Percentiles rank a stretch among this genome's conserved stretches.
Conservation (phyloP, 2,113 vertebrate species). For the Sturnira hondurensis region DNA sequence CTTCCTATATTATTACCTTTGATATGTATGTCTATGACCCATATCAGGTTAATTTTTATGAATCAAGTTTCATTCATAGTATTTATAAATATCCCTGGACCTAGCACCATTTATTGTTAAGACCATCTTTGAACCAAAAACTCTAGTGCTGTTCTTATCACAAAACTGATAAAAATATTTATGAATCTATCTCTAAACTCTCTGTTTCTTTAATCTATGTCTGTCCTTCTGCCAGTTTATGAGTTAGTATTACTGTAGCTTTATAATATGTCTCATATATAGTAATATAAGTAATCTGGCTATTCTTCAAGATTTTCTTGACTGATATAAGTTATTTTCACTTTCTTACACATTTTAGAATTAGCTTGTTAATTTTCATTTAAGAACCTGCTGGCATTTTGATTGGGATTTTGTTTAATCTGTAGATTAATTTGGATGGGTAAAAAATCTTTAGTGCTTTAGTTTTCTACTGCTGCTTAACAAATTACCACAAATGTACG, state of each 20-base stretch:
- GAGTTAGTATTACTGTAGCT: not conserved
- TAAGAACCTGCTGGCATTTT: not conserved
- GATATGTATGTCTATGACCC: not conserved
- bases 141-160: not conserved
- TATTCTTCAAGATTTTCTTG: not conserved
- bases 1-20: not conserved
- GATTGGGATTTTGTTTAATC: not conserved
- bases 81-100: not conserved
- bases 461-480: not conserved
- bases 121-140: not conserved
- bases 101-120: not conserved
- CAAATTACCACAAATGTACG: not conserved
- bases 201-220: not conserved
- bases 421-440: not conserved
- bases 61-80: not conserved
- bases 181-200: not conserved
- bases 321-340: not conserved
- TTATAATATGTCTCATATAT: not conserved
- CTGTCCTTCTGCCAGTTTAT: not conserved
- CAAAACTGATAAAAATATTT: not conserved
- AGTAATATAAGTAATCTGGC: not conserved
- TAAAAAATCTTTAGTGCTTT: not conserved
- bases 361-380: not conserved
- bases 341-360: conserved; percentile 12
- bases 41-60: not conserved